A percentile compares a stretch with the other conserved stretches of the same genome.
phyloP scores from a whole-genome alignment of 2,797 vertebrate genomes.

The Hypotaenidia philippensis region DNA sequence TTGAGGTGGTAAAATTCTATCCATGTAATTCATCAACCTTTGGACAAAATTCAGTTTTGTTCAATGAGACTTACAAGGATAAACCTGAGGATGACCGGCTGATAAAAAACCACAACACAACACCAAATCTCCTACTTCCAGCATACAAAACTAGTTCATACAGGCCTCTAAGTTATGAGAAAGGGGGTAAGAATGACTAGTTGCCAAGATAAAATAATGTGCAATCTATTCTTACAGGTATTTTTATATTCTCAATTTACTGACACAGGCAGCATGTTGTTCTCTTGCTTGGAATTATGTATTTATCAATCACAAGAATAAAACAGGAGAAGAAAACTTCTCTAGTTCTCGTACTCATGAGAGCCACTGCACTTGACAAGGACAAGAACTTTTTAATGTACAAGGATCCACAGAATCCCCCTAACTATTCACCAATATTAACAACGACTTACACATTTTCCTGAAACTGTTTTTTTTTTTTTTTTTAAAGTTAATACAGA shows the following conservation, averaged over 20 bases:
- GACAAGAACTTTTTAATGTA: neutral
- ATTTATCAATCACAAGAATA: neutral
- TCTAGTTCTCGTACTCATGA: neutral
- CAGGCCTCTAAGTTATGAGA: neutral
- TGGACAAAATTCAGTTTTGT: neutral
- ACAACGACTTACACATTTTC: neutral
- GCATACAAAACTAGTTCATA: neutral
- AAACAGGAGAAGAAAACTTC: neutral
- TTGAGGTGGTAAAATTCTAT: slow-evolving; percentile 8
- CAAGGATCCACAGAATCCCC: neutral
- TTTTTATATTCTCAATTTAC: neutral
- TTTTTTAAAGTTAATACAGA: neutral
- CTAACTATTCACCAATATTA: neutral
- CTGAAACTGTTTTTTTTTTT: neutral
- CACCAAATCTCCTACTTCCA: neutral
- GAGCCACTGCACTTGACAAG: neutral
- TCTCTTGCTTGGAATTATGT: neutral
- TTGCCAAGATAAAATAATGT: neutral
- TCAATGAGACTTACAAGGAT: neutral
- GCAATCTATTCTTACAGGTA: neutral
- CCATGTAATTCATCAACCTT: neutral
- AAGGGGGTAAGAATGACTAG: neutral
- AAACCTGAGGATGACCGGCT: neutral
- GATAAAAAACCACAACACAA: neutral
- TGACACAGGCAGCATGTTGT: neutral